These are phyloP conservation scores for Avahi laniger DNA, from an alignment of 2,797 vertebrate species.

Conservation along the genomic window DNA sequence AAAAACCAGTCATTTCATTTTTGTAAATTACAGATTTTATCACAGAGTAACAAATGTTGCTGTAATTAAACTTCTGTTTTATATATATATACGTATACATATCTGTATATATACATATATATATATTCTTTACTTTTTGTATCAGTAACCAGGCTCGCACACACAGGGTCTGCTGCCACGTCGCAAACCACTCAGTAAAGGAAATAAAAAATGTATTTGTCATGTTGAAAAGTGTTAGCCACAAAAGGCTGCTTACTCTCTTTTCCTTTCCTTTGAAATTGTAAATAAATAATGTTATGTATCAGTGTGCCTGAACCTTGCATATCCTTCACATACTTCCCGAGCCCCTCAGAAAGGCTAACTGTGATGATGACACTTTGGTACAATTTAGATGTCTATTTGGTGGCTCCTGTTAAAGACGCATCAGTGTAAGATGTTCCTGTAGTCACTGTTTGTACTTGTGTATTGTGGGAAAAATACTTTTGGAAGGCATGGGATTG, in stretches of 20 bases:
- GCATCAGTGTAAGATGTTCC: conserved; percentile 95
- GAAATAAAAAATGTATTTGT: conserved; percentile 84
- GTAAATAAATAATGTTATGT: conserved; percentile 93
- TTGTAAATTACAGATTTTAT: conserved; percentile 96
- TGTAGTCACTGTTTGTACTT: conserved; percentile 97
- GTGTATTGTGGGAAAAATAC: conserved; percentile 97
- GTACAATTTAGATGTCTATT: conserved; percentile 91
- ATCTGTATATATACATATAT: conserved; percentile 80
- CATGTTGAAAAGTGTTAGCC: conserved; percentile 86
- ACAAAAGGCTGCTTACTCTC: conserved; percentile 83
- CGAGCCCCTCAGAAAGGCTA: conserved; percentile 88
- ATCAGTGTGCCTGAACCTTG: conserved; percentile 96
- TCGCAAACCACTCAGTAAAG: conserved; percentile 88
- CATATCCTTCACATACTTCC: conserved; percentile 89
- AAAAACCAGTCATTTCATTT: conserved; percentile 93
- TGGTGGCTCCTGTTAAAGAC: conserved; percentile 92
- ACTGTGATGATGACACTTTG: conserved; percentile 90
- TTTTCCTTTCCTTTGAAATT: conserved; percentile 84
- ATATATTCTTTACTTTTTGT: conserved; percentile 92
- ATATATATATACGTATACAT: conserved; percentile 81
- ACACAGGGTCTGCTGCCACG: conserved; percentile 90
- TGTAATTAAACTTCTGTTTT: conserved; percentile 91
- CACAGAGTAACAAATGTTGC: conserved; percentile 91
- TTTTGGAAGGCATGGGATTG: conserved; percentile 91
- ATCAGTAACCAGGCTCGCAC: conserved; percentile 90